Percentiles rank a stretch among this genome's conserved stretches.
These are phyloP conservation scores for Irena cyanogastra DNA, from an alignment of 2,113 vertebrate genomes.

Conservation along the genomic window DNA sequence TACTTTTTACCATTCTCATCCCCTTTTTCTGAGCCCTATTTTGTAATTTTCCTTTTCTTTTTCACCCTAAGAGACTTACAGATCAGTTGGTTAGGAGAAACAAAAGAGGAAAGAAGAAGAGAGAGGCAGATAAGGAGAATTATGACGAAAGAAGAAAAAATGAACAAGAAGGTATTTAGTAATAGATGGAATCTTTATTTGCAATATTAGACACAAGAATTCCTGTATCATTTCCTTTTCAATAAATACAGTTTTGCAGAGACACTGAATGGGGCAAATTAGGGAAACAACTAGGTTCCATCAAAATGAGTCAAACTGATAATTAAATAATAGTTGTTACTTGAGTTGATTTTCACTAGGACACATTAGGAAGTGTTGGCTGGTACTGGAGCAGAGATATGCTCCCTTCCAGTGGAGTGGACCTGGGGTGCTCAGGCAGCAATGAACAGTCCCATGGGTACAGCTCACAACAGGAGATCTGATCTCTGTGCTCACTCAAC, in stretches of 20 bases:
- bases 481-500: not conserved
- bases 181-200: not conserved
- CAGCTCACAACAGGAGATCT: not conserved
- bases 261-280: not conserved
- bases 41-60: not conserved
- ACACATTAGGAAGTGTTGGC: not conserved
- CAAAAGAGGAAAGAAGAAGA: not conserved
- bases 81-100: not conserved
- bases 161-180: not conserved
- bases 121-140: not conserved
- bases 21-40: not conserved
- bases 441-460: rapidly evolving
- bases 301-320: not conserved
- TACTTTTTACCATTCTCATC: not conserved
- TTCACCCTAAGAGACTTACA: not conserved
- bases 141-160: not conserved
- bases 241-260: not conserved
- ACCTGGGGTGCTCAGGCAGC: not conserved
- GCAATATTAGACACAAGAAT: not conserved
- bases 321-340: not conserved
- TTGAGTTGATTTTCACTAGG: not conserved
- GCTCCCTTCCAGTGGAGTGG: not conserved
- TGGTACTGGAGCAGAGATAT: not conserved
- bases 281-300: not conserved
- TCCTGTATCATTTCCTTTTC: not conserved